phyloP scores from a whole-genome alignment of 2,888 invertebrate species.

The Acholoe squamosa region DNA sequence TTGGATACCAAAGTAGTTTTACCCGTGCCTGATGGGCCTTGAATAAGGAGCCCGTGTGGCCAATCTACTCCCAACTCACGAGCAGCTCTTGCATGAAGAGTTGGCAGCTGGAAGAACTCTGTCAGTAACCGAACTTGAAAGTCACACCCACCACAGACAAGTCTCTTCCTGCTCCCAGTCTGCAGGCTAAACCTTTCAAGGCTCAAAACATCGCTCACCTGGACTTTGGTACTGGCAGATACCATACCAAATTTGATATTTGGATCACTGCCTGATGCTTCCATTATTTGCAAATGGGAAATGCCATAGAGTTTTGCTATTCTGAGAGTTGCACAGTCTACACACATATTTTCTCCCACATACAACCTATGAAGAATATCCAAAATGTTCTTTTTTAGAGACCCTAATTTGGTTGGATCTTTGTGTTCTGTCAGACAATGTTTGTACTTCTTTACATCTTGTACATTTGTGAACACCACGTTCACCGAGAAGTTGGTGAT shows the following conservation, averaged over 20 bases:
- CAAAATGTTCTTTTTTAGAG: background rate
- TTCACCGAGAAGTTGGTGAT: background rate
- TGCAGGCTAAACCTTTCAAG: slow-evolving; percentile 71
- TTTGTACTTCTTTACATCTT: slow-evolving; percentile 4
- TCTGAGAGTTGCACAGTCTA: slow-evolving; percentile 70
- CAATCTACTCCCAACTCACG: slow-evolving; percentile 68
- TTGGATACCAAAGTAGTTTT: slow-evolving; percentile 88
- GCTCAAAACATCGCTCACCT: slow-evolving; percentile 72
- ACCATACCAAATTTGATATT: slow-evolving; percentile 67
- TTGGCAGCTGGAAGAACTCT: slow-evolving; percentile 73
- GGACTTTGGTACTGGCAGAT: slow-evolving; percentile 70
- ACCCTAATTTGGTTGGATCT: background rate
- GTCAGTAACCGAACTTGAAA: slow-evolving; percentile 70
- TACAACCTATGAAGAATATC: slow-evolving; percentile 35
- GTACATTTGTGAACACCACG: slow-evolving; percentile 33
- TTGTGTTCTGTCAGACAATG: background rate
- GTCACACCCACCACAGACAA: slow-evolving; percentile 74
- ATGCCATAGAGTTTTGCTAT: slow-evolving; percentile 74
- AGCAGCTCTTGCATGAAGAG: slow-evolving; percentile 65
- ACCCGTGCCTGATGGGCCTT: slow-evolving; percentile 80
- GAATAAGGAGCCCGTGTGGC: slow-evolving; percentile 75
- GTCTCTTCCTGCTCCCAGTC: background rate
- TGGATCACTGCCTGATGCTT: slow-evolving; percentile 45
- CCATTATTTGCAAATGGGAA: slow-evolving; percentile 70
- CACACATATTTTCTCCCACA: slow-evolving; percentile 60